phyloP scores from a whole-genome alignment of 2,888 invertebrate species.

The Protodeltote pygarga region DNA sequence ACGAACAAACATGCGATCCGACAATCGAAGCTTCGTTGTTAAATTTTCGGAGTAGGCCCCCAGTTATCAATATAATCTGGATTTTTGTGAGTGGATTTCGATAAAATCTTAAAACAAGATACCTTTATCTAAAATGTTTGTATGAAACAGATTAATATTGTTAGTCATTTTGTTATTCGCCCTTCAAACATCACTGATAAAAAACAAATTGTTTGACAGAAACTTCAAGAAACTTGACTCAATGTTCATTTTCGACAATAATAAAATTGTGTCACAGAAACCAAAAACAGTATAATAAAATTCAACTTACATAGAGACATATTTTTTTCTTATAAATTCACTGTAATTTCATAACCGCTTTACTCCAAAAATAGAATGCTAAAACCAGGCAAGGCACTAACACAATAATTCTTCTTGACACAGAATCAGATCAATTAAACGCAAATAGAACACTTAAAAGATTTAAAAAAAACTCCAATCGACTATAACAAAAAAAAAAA shows the following conservation, averaged over 20 bases:
- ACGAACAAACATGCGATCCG: too few species aligned
- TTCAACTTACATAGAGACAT: constrained; percentile 46
- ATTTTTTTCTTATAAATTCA: constrained; percentile 28
- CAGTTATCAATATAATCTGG: neutral
- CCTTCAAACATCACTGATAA: constrained; percentile 17
- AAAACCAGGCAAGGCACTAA: constrained; percentile 12
- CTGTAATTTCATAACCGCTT: constrained; percentile 17
- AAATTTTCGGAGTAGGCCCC: too few species aligned
- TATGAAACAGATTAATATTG: constrained; percentile 1
- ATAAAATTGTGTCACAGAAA: too few species aligned
- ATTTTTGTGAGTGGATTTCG: neutral
- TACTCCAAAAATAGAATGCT: constrained; percentile 28
- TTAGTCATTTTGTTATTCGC: constrained; percentile 14
- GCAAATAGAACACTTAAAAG: constrained; percentile 7
- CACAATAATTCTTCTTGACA: too few species aligned
- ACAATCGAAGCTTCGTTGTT: too few species aligned
- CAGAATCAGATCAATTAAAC: too few species aligned
- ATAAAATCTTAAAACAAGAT: constrained; percentile 2
- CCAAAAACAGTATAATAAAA: too few species aligned
- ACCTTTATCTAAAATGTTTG: constrained; percentile 6
- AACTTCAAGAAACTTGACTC: neutral
- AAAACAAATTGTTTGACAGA: constrained; percentile 1
- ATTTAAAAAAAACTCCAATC: constrained; percentile 12
- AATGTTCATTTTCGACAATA: too few species aligned
- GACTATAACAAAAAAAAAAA: constrained; percentile 5